phyloP scores from a whole-genome alignment of 1,140 invertebrate species.

The Drosophila ironensis region DNA sequence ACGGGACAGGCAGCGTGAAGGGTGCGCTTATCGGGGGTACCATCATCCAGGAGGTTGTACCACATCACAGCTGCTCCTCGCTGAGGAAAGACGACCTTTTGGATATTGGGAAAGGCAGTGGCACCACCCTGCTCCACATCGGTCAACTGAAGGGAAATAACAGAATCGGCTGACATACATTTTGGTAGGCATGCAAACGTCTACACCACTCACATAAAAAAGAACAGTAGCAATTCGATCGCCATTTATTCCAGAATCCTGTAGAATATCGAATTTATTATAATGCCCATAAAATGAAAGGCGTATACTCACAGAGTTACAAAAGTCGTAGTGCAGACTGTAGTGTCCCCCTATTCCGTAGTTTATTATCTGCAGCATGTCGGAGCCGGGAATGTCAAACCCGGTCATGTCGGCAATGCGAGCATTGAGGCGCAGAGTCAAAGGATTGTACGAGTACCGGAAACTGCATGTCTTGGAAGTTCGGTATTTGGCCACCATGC shows the following conservation, averaged over 20 bases:
- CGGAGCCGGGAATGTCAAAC: conserved; percentile 78
- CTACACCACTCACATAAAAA: conserved; percentile 69
- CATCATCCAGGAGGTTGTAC: conserved; percentile 95
- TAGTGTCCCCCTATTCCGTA: conserved; percentile 89
- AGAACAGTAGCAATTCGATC: conserved; percentile 75
- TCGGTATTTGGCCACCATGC: too few species aligned
- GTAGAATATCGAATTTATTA: background rate
- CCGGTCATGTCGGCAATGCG: conserved; percentile 83
- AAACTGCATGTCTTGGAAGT: too few species aligned
- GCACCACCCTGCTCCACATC: conserved; percentile 97
- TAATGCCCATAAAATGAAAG: too few species aligned
- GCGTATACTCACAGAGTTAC: too few species aligned
- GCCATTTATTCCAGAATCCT: conserved; percentile 21
- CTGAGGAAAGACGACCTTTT: conserved; percentile 91
- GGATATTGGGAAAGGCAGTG: conserved; percentile 95
- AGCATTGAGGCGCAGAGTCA: too few species aligned
- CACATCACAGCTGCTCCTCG: conserved; percentile 97
- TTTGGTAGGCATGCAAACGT: background rate
- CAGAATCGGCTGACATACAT: too few species aligned
- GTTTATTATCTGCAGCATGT: conserved; percentile 86
- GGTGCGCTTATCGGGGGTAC: conserved; percentile 95
- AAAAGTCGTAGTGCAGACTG: conserved; percentile 86
- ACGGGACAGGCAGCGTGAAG: conserved; percentile 98
- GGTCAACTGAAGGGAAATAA: conserved; percentile 90
- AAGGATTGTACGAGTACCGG: too few species aligned